Evolutionary conservation across 2,888 invertebrate species (phyloP).

Genomic region (Oligia fasciuncula): DNA sequence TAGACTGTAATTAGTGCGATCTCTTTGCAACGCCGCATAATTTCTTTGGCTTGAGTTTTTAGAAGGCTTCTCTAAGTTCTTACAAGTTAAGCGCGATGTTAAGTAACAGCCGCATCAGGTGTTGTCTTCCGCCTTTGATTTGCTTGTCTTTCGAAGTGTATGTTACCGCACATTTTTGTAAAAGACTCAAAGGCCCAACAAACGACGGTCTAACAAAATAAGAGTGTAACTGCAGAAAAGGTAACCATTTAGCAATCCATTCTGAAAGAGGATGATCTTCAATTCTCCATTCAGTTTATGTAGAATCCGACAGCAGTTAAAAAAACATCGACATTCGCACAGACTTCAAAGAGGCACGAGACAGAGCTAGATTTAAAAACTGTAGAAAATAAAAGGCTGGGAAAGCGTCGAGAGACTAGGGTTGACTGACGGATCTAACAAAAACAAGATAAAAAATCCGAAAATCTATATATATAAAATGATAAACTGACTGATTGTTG

Average conservation of each 20-base stretch:
- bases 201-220: background rate
- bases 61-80: conserved; percentile 23
- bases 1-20: conserved; percentile 34
- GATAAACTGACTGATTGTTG: no score
- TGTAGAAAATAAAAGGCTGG: conserved; percentile 46
- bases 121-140: background rate
- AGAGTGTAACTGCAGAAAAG: background rate
- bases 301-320: conserved; percentile 17
- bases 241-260: background rate
- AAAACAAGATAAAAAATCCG: no score
- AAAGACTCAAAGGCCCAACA: background rate
- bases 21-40: conserved; percentile 17
- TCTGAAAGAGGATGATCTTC: background rate
- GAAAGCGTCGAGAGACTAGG: conserved; percentile 35
- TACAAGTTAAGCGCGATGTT: conserved; percentile 17
- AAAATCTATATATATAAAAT: no score
- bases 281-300: conserved; percentile 1
- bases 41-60: conserved; percentile 27
- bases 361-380: conserved; percentile 38
- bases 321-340: conserved; percentile 38
- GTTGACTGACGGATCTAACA: conserved; percentile 39
- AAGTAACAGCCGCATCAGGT: conserved; percentile 1
- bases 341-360: conserved; percentile 36
- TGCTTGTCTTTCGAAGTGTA: background rate
- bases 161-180: no score